Base-by-base conservation (phyloP, 2,888 invertebrate genomes). In the Laspeyria flexula region DNA sequence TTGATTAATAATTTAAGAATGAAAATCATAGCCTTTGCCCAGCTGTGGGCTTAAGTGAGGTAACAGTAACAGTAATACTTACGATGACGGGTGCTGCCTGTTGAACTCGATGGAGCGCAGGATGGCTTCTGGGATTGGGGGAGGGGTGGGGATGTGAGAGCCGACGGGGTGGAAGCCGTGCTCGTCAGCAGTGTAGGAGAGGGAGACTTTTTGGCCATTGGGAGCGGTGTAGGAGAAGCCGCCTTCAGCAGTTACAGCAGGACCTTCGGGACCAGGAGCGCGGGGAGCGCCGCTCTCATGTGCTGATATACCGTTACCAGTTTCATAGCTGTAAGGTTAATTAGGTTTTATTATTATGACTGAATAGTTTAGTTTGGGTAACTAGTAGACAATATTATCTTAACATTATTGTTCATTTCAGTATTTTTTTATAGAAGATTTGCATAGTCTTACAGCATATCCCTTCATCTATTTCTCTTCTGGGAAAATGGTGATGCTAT, bases 151-250 rank as follows among this genome's bases (percentile, higher is more conserved):
- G 16, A 94, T 80, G 72, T 94, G 94, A 0, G 91, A 90, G 48
- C 93, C 93, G 54, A 78, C 86, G 39, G 94, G 94, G 72, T 94
- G 94, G 88, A 94, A 95, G 49, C 95, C 95, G 71, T 95, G 94
- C 78, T 95, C 95, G 71, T 95, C 95, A 33, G 95, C 95, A 38
- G 93, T 89, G 85, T 95, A 95, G n/a, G 93, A 88, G 47, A 95
- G 81, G 25, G 93, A 92, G 67, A 94, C 90, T 59, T 93, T 86
- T 60, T 93, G 92, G 40, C 94, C 94, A 65, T 95, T 94, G 1
- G 95, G 95, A 0, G 94, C 93, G 18, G 93, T 93, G 83, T 94
- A 95, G 3, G 94, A 93, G 86, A 90, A 95, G 42, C 91, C 94
- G 18, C 95, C 95, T 65, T 94, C 94, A 0, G 94, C 95, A 3